These are phyloP conservation scores for Parus major DNA, from an alignment of 2,113 vertebrate species.

Conservation along the genomic window DNA sequence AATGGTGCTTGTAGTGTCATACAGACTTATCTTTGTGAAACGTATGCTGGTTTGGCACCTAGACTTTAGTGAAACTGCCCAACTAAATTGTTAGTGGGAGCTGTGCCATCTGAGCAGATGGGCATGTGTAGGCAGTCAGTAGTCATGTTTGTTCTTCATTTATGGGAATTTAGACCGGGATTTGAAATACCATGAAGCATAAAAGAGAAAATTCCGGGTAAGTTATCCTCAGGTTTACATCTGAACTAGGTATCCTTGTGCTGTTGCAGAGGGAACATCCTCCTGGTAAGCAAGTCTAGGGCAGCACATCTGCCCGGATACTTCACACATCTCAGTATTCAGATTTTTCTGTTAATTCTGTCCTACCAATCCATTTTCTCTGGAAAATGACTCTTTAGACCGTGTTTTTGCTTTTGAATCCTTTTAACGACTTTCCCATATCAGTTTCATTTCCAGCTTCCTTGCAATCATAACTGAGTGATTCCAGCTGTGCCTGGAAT, in stretches of 20 bases:
- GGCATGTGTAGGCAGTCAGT: conserved; percentile 60
- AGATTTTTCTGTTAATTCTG: not conserved
- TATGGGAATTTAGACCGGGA: conserved; percentile 60
- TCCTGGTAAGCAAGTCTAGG: not conserved
- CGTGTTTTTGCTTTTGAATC: not conserved
- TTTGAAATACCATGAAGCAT: conserved; percentile 38
- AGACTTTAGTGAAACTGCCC: conserved; percentile 51
- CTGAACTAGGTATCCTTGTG: not conserved
- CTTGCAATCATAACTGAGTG: not conserved
- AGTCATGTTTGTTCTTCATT: conserved; percentile 62
- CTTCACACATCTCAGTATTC: not conserved
- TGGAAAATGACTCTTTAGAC: not conserved
- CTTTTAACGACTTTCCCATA: not conserved
- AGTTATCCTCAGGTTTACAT: not conserved
- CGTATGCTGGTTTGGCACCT: conserved; percentile 63
- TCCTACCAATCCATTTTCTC: not conserved
- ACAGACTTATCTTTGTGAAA: conserved; percentile 49
- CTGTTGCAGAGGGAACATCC: not conserved
- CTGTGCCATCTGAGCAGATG: conserved; percentile 69
- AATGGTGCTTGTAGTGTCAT: not conserved
- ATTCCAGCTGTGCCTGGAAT: conserved; percentile 48
- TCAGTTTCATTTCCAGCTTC: conserved; percentile 14
- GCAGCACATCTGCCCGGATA: not conserved
- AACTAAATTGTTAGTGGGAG: conserved; percentile 59
- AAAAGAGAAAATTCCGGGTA: not conserved